A percentile compares a stretch with the other conserved stretches of the same genome.
Conservation (phyloP, 2,113 vertebrate genomes). For the Ariopsis seemanni region DNA sequence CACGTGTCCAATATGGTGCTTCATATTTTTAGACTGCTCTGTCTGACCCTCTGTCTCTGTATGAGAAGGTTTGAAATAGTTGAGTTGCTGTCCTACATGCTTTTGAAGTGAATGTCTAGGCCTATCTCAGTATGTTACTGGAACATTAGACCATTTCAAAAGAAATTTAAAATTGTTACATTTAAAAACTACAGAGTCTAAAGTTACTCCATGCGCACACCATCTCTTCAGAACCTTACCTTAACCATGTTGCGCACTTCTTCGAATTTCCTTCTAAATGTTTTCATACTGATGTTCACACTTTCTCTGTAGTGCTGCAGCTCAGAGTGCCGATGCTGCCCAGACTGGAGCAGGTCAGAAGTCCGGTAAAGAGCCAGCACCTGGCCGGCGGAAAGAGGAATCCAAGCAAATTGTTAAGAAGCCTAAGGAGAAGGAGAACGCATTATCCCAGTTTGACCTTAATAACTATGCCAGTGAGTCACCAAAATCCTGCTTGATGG, state of each 20-base stretch:
- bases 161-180: not conserved
- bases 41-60: not conserved
- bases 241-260: not conserved
- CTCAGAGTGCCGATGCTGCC: conserved; percentile 73
- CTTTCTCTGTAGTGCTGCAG: conserved; percentile 57
- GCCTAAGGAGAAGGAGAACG: conserved; percentile 93
- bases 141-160: not conserved
- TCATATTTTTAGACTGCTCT: conserved; percentile 24
- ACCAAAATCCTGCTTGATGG: not conserved
- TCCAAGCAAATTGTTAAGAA: conserved; percentile 88
- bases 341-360: conserved; percentile 71
- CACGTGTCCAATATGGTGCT: not conserved
- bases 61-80: not conserved
- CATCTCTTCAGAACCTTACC: not conserved
- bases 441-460: conserved; percentile 96
- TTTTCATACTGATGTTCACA: not conserved
- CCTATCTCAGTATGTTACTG: not conserved
- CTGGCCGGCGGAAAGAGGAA: conserved; percentile 87
- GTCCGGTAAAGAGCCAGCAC: conserved; percentile 75
- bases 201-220: not conserved
- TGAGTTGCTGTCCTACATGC: not conserved
- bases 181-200: not conserved
- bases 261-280: not conserved
- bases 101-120: not conserved
- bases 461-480: conserved; percentile 98